Base-by-base conservation (phyloP, 2,888 invertebrate species). In the Sphecodes monilicornis region DNA sequence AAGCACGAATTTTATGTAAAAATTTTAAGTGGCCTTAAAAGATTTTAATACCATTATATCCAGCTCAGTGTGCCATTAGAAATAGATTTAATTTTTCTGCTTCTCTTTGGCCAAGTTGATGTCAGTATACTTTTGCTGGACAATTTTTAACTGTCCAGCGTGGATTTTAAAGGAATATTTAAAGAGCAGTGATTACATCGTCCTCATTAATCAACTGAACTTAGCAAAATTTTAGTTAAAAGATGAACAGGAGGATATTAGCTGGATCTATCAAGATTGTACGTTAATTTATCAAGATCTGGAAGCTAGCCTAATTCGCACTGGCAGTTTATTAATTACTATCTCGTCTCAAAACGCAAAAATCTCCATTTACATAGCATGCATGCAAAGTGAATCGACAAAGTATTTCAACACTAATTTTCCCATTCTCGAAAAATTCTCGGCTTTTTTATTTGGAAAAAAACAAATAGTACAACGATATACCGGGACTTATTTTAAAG, bases 281-380 rank as follows among this genome's bases (percentile, higher is more conserved):
- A 57, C 57, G 57, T 26, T 57, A n/a, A 57, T 57, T 57, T 57
- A 77, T 57, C 70, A 26, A 57, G 57, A 57, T 80, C 81, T 72
- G 57, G 57, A 80, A 13, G 57, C 13, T 57, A 57, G 57, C 57
- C 57, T 57, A 57, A 57, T 26, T 57, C 57, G 57, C 26, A 57
- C 57, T 16, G 57, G 57, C 57, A 26, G 57, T 29, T 26, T 57
- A 57, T 57, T 26, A 57, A 26, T 57, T 57, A 57, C 26, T 26
- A 13, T 57, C 57, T 57, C 13, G 57, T 29, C 26, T 1, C 16
- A 13, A 29, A 57, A 57, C 54, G 76, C 39, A 78, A 41, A 60
- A 74, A n/a, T 57, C 57, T 26, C 0, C 26, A 26, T 57, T 57
- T 57, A 57, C 26, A 16, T 26, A 26, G 13, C 13, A 1, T 5